phyloP scores from a whole-genome alignment of 2,797 vertebrate species.

The Picus viridis region DNA sequence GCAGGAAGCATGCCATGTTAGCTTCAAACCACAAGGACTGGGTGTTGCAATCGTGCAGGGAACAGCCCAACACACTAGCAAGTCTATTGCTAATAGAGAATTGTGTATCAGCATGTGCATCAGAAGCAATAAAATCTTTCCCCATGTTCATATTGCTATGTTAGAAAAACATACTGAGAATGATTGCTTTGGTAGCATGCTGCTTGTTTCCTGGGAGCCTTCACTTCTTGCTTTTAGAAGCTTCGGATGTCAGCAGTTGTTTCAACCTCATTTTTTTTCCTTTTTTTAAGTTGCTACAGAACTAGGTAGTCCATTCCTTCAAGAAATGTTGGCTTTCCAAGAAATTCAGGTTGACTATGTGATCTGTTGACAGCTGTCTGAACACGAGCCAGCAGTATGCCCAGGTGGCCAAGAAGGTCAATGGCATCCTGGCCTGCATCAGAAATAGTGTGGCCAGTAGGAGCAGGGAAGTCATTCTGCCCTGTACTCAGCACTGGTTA shows the following conservation, averaged over 20 bases:
- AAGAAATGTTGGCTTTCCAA: neutral
- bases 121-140: neutral
- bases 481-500: too few species aligned
- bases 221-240: neutral
- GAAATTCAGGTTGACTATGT: neutral
- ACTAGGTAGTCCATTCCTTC: neutral
- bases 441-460: too few species aligned
- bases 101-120: neutral
- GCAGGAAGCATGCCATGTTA: neutral
- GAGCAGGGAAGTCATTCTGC: too few species aligned
- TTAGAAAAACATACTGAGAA: neutral
- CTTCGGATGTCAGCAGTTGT: neutral
- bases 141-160: neutral
- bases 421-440: too few species aligned
- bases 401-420: too few species aligned
- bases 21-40: neutral
- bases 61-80: neutral
- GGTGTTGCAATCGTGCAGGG: neutral
- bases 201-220: neutral
- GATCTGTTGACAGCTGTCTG: too few species aligned
- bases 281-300: neutral
- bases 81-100: neutral
- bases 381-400: too few species aligned
- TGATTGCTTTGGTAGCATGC: neutral
- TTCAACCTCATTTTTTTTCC: neutral